phyloP scores from a whole-genome alignment of 2,888 invertebrate genomes.

The Heteromurus nitidus region DNA sequence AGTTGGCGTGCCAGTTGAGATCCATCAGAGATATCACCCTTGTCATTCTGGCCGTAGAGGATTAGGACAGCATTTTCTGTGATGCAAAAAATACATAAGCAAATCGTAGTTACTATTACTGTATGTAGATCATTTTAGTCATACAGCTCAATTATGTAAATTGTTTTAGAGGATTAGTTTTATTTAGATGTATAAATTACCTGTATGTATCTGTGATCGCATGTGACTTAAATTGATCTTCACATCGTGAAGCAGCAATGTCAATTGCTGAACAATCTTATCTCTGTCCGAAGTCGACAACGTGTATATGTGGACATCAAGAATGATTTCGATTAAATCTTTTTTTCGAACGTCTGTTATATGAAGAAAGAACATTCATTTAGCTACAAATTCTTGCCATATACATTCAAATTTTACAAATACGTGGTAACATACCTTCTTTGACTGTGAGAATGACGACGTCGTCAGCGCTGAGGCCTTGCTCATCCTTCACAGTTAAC shows the following conservation, averaged over 20 bases:
- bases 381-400: background rate
- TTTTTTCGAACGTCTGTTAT: slow-evolving; percentile 82
- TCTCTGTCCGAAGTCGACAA: slow-evolving; percentile 84
- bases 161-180: too few relatives aligned
- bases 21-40: slow-evolving; percentile 77
- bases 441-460: slow-evolving; percentile 90
- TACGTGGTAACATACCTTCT: slow-evolving; percentile 76
- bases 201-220: slow-evolving; percentile 68
- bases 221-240: slow-evolving; percentile 77
- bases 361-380: slow-evolving; percentile 18
- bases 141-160: too few relatives aligned
- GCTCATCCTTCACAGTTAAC: slow-evolving; percentile 91
- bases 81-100: background rate
- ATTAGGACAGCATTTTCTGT: slow-evolving; percentile 71
- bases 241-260: slow-evolving; percentile 85
- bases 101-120: background rate
- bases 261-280: slow-evolving; percentile 86
- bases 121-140: too few relatives aligned
- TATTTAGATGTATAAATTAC: too few relatives aligned
- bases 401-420: too few relatives aligned
- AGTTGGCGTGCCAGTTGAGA: slow-evolving; percentile 82
- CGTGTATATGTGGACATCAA: slow-evolving; percentile 84
- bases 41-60: slow-evolving; percentile 73
- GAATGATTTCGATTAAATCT: slow-evolving; percentile 87
- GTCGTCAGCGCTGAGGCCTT: slow-evolving; percentile 88